These are phyloP conservation scores for Camponotus pennsylvanicus DNA, from an alignment of 1,140 invertebrate species.

Conservation along the genomic window DNA sequence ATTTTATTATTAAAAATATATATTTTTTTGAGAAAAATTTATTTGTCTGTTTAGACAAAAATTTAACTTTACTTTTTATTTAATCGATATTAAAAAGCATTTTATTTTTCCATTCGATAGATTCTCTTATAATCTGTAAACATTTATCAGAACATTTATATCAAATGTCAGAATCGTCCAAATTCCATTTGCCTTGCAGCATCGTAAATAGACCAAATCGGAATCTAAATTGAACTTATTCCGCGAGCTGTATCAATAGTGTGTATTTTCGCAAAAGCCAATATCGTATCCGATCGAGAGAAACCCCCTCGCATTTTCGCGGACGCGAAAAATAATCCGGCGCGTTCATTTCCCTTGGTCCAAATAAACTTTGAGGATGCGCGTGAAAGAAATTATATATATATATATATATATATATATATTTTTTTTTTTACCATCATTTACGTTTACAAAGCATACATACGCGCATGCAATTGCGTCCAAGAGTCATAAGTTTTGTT, in stretches of 20 bases:
- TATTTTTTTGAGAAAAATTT: background rate
- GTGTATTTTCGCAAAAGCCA: constrained; percentile 18
- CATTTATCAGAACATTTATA: constrained; percentile 1
- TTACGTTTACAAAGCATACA: background rate
- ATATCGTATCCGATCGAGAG: constrained; percentile 30
- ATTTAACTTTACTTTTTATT: no score
- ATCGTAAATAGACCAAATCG: constrained; percentile 38
- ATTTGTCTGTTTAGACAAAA: background rate
- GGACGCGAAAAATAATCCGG: constrained; percentile 20
- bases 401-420: background rate
- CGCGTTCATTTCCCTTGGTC: background rate
- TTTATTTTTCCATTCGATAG: no score
- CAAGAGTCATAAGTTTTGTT: constrained; percentile 42
- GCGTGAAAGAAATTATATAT: background rate
- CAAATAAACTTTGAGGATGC: constrained; percentile 4
- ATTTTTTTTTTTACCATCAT: no score
- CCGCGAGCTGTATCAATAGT: constrained; percentile 39
- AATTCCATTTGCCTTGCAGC: background rate
- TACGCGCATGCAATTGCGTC: background rate
- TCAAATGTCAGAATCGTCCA: background rate
- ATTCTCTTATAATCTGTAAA: no score
- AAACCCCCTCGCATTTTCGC: constrained; percentile 18
- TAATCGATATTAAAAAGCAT: no score
- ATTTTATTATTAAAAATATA: no score
- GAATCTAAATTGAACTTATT: constrained; percentile 40